These are phyloP conservation scores for Papilio aristodemus DNA, from an alignment of 1,140 invertebrate genomes.

Conservation along the genomic window DNA sequence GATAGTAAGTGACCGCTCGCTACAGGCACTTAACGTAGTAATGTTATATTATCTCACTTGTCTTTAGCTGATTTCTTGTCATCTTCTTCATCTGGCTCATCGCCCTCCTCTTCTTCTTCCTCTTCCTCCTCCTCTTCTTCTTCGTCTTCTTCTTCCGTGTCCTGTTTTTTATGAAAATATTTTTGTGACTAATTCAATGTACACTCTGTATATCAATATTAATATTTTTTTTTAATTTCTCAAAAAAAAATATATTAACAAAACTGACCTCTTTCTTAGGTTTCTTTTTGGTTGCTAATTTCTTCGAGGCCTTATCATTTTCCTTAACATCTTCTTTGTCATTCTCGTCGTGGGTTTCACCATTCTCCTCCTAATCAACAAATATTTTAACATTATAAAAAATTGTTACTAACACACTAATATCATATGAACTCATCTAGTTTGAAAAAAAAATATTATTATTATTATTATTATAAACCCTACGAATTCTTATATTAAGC, in stretches of 20 bases:
- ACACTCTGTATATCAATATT: too few species aligned
- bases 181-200: too few species aligned
- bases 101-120: conserved; percentile 72
- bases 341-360: conserved; percentile 72
- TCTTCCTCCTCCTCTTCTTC: conserved; percentile 74
- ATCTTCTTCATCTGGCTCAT: conserved; percentile 63
- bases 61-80: conserved; percentile 64
- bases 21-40: too few species aligned
- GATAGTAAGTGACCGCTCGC: too few species aligned
- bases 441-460: too few species aligned
- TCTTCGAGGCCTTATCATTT: conserved; percentile 67
- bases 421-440: too few species aligned
- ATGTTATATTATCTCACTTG: conserved; percentile 53
- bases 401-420: too few species aligned
- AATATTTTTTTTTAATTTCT: too few species aligned
- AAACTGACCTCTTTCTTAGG: conserved; percentile 69
- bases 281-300: conserved; percentile 66
- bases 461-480: too few species aligned
- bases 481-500: too few species aligned
- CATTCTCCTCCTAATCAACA: conserved; percentile 68
- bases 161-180: conserved; percentile 47
- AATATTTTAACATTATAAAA: not conserved
- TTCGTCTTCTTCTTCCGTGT: conserved; percentile 72
- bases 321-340: conserved; percentile 69
- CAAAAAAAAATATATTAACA: not conserved